Percentiles rank a stretch among this genome's conserved stretches.
These are phyloP conservation scores for Rhagonycha fulva DNA, from an alignment of 2,888 invertebrate species.

Conservation along the genomic window DNA sequence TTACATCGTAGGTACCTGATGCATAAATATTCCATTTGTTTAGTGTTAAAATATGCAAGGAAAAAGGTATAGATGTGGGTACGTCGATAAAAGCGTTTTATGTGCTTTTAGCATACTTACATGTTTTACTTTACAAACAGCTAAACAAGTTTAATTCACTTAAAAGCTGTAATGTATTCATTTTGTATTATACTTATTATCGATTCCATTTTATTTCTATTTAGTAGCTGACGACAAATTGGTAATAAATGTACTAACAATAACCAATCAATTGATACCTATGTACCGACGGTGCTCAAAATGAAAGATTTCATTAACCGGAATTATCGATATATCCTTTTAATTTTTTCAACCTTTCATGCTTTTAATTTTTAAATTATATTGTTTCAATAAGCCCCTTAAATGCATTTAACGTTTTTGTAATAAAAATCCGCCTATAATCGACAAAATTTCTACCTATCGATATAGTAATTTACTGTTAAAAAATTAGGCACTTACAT, in stretches of 20 bases:
- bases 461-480: too few species aligned
- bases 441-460: too few species aligned
- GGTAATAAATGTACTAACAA: background rate
- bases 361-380: too few species aligned
- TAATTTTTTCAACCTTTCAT: too few species aligned
- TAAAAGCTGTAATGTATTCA: constrained; percentile 7
- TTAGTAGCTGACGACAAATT: background rate
- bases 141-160: constrained; percentile 10
- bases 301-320: too few species aligned
- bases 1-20: background rate
- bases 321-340: too few species aligned
- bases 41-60: constrained; percentile 5
- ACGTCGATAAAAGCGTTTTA: constrained; percentile 5
- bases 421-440: too few species aligned
- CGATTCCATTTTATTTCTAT: background rate
- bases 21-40: background rate
- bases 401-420: too few species aligned
- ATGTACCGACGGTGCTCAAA: too few species aligned
- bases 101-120: constrained; percentile 6
- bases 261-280: background rate
- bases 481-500: too few species aligned
- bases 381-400: too few species aligned
- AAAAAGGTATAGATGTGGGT: background rate
- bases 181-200: background rate
- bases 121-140: constrained; percentile 14